phyloP scores from a whole-genome alignment of 2,888 invertebrate genomes.

The Ceriagrion tenellum region DNA sequence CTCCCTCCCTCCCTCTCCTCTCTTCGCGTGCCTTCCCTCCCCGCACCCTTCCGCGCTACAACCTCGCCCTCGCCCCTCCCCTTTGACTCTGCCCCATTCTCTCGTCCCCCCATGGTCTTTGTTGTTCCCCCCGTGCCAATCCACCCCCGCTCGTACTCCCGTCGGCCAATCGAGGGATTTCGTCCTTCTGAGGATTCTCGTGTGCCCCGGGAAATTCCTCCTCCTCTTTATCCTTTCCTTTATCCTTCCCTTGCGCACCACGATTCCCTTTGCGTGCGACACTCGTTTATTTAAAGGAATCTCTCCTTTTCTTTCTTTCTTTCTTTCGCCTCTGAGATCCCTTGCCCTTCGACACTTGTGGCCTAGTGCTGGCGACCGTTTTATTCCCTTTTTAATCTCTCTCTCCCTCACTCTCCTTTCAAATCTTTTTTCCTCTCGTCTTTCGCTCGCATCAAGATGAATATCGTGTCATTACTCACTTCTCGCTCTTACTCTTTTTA shows the following conservation, averaged over 20 bases:
- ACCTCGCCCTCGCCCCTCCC: not conserved
- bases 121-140: no score
- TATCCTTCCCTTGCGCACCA: not conserved
- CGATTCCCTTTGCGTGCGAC: not conserved
- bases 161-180: not conserved
- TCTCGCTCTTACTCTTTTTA: not conserved
- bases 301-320: not conserved
- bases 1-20: not conserved
- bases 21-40: not conserved
- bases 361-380: not conserved
- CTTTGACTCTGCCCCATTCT: not conserved
- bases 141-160: not conserved
- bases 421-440: no score
- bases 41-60: not conserved
- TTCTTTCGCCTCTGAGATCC: not conserved
- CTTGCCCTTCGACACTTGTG: not conserved
- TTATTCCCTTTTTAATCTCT: not conserved
- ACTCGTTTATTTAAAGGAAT: not conserved
- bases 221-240: not conserved
- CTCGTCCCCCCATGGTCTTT: not conserved
- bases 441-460: not conserved
- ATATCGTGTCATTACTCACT: not conserved
- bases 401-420: not conserved
- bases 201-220: constrained; percentile 3
- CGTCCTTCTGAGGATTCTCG: not conserved